These are phyloP conservation scores for Damaliscus lunatus DNA, from an alignment of 2,113 vertebrate genomes.

Conservation along the genomic window DNA sequence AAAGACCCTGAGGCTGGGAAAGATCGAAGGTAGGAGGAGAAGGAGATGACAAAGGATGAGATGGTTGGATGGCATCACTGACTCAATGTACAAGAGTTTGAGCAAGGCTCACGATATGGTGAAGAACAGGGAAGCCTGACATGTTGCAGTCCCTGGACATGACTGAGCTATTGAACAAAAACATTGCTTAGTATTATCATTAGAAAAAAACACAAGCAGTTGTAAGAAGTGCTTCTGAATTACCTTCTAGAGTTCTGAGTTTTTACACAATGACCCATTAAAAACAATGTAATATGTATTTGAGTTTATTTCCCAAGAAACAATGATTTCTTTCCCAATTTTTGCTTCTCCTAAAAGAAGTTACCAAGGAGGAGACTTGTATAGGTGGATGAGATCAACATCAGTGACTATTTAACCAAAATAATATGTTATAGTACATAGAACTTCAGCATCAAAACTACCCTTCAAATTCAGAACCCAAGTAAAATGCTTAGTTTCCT, in stretches of 20 bases:
- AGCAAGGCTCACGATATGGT: rapidly evolving
- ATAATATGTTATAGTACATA: not conserved
- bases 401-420: not conserved
- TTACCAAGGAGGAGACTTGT: not conserved
- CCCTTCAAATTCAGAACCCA: not conserved
- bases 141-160: not conserved
- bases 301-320: not conserved
- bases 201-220: not conserved
- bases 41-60: not conserved
- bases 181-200: not conserved
- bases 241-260: not conserved
- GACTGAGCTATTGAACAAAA: not conserved
- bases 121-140: not conserved
- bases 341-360: not conserved
- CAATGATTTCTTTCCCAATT: not conserved
- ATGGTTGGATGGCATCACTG: not conserved
- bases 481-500: not conserved
- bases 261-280: not conserved
- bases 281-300: not conserved
- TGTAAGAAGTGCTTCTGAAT: not conserved
- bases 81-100: not conserved
- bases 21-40: not conserved
- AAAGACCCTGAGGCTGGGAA: not conserved
- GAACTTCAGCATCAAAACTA: not conserved
- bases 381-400: not conserved